Conservation (phyloP, 2,888 invertebrate species). For the Cerceris rybyensis region DNA sequence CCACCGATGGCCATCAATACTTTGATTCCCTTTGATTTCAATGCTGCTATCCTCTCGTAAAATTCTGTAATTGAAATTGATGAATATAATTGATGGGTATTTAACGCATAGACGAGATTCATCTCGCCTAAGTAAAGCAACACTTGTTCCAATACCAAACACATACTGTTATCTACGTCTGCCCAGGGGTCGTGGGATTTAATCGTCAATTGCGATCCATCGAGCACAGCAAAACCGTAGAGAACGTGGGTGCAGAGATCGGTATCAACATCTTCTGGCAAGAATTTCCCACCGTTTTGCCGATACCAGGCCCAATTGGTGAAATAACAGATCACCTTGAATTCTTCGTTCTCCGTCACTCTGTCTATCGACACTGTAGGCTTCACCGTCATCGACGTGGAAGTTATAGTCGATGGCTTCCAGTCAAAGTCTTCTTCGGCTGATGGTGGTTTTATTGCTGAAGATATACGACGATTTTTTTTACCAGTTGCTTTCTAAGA, state of each 20-base stretch:
- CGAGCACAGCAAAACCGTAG: slow-evolving; percentile 95
- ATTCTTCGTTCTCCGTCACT: slow-evolving; percentile 78
- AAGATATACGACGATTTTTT: not conserved
- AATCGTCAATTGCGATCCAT: slow-evolving; percentile 88
- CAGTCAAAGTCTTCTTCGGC: slow-evolving; percentile 71
- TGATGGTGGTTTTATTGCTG: slow-evolving; percentile 66
- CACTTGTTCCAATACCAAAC: not conserved
- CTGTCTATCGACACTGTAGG: slow-evolving; percentile 33
- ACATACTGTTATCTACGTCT: slow-evolving; percentile 92
- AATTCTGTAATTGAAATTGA: slow-evolving; percentile 85
- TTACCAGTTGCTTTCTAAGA: not conserved
- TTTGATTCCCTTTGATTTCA: slow-evolving; percentile 89
- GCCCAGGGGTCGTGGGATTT: slow-evolving; percentile 95
- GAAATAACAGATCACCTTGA: slow-evolving; percentile 94
- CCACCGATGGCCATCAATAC: slow-evolving; percentile 95
- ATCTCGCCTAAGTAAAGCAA: slow-evolving; percentile 3
- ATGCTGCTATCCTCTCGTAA: slow-evolving; percentile 91
- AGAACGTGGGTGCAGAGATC: slow-evolving; percentile 95
- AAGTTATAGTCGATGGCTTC: slow-evolving; percentile 49
- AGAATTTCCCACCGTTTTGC: slow-evolving; percentile 90
- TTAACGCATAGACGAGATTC: too few species aligned
- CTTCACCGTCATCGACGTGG: slow-evolving; percentile 2
- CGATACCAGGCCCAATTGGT: slow-evolving; percentile 98
- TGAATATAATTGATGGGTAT: not conserved
- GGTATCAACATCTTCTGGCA: slow-evolving; percentile 92